A percentile compares a stretch with the other conserved stretches of the same genome.
Evolutionary conservation across 2,797 vertebrate genomes (phyloP).

Genomic region (Melanotaenia pygmaea): DNA sequence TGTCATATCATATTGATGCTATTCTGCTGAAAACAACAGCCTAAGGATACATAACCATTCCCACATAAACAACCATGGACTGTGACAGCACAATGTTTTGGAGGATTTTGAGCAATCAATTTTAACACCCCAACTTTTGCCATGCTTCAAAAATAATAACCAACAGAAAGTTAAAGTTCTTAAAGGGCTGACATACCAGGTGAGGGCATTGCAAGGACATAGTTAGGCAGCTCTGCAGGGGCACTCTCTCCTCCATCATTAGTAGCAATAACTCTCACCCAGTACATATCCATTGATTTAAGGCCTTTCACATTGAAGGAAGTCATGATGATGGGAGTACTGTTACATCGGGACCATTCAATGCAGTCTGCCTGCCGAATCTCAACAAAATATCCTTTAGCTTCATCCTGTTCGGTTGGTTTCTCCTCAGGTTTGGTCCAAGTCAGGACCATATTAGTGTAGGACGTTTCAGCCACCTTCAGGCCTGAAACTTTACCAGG

Average conservation of each 20-base stretch:
- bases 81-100: background rate
- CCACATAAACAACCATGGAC: background rate
- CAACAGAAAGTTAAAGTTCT: background rate
- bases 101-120: background rate
- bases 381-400: conserved; percentile 88
- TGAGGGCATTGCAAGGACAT: conserved; percentile 70
- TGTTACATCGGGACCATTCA: conserved; percentile 86
- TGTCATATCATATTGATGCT: background rate
- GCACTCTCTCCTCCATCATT: conserved; percentile 81
- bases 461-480: conserved; percentile 82
- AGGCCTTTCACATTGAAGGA: conserved; percentile 84
- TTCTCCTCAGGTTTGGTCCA: conserved; percentile 84
- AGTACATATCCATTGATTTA: conserved; percentile 78
- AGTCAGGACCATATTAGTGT: conserved; percentile 82
- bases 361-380: conserved; percentile 73
- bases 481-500: conserved; percentile 85
- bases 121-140: background rate
- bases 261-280: conserved; percentile 83
- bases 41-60: background rate
- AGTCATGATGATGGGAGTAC: conserved; percentile 68
- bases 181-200: conserved; percentile 76
- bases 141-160: background rate
- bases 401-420: conserved; percentile 73
- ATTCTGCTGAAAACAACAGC: background rate
- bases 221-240: conserved; percentile 74